phyloP scores from a whole-genome alignment of 2,888 invertebrate species.

The Trissolcus brochymenae region DNA sequence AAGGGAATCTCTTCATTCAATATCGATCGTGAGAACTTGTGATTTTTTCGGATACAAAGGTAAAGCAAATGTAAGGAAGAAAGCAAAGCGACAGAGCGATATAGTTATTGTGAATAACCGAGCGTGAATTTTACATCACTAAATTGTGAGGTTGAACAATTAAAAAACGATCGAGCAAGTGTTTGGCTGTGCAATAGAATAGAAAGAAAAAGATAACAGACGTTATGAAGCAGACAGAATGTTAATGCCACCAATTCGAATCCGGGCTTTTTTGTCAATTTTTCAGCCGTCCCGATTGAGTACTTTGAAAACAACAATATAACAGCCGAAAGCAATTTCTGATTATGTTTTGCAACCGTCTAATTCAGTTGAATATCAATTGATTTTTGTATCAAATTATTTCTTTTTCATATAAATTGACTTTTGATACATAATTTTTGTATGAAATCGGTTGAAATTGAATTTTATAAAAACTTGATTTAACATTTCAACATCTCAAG shows the following conservation, averaged over 20 bases:
- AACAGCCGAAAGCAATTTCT: conserved; percentile 5
- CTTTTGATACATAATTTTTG: no score
- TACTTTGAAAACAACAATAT: conserved; percentile 4
- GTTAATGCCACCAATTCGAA: conserved; percentile 24
- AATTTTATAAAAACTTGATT: no score
- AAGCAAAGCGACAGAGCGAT: conserved; percentile 7
- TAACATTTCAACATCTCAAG: no score
- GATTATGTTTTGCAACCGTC: neutral
- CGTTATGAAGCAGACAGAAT: conserved; percentile 42
- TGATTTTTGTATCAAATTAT: neutral
- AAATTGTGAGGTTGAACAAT: conserved; percentile 42
- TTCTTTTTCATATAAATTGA: no score
- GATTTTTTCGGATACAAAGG: conserved; percentile 43
- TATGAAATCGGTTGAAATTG: no score
- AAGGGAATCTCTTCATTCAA: conserved; percentile 53
- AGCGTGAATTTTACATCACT: conserved; percentile 29
- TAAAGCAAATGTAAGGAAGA: conserved; percentile 14
- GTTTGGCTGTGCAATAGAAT: conserved; percentile 76
- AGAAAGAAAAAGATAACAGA: conserved; percentile 65
- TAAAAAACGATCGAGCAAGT: conserved; percentile 71
- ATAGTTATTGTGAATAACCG: conserved; percentile 26
- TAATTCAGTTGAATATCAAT: neutral
- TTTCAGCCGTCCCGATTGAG: conserved; percentile 20
- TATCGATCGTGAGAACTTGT: conserved; percentile 50
- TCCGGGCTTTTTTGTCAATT: neutral